Evolutionary conservation across 2,888 invertebrate species (phyloP).

Genomic region (Adelphocoris suturalis): DNA sequence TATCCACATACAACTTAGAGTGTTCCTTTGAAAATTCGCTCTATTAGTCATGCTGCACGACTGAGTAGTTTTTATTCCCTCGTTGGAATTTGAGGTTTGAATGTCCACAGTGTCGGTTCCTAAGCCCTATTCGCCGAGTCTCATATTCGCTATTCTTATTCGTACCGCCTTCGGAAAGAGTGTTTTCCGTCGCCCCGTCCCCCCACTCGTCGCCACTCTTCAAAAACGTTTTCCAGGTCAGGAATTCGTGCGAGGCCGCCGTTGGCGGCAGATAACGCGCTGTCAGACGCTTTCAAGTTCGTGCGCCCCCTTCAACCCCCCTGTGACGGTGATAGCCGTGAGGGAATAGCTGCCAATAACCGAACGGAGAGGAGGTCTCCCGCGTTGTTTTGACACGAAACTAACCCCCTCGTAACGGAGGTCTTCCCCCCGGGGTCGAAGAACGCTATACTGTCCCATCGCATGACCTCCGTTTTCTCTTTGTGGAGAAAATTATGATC

Average conservation of each 20-base stretch:
- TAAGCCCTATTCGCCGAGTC: too few species aligned
- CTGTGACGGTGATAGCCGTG: constrained; percentile 40
- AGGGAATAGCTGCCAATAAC: constrained; percentile 52
- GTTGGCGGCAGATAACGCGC: constrained; percentile 52
- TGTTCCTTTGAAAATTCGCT: too few species aligned
- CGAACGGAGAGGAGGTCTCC: background rate
- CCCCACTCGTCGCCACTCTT: background rate
- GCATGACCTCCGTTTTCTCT: constrained; percentile 43
- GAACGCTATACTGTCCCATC: constrained; percentile 55
- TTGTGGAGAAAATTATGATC: background rate
- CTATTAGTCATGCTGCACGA: too few species aligned
- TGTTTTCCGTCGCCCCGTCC: background rate
- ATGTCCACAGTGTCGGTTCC: too few species aligned
- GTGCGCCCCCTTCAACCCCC: constrained; percentile 24
- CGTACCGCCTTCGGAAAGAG: background rate
- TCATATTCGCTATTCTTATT: too few species aligned
- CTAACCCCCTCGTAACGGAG: background rate
- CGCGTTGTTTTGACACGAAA: constrained; percentile 29
- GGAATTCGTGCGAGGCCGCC: background rate
- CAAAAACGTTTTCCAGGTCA: constrained; percentile 14
- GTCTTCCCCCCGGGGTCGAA: background rate
- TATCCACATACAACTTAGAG: too few species aligned
- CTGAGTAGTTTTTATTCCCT: too few species aligned
- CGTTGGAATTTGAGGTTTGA: too few species aligned
- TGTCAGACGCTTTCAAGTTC: constrained; percentile 59